Base-by-base conservation (phyloP, 2,113 vertebrate species). In the Silurus glanis region DNA sequence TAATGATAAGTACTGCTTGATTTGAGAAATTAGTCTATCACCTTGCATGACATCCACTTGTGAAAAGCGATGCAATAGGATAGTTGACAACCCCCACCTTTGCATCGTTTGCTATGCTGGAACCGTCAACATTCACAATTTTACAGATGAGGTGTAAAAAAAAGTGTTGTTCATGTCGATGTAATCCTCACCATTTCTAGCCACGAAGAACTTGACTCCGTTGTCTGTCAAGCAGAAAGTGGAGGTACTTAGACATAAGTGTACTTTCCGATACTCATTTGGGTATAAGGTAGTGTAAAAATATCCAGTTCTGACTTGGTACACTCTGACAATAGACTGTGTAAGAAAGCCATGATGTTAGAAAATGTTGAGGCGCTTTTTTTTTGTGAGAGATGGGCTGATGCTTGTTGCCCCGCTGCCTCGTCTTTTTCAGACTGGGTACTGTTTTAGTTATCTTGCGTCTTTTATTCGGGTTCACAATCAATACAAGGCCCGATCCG, bases 311-410 rank as follows among this genome's bases (percentile, higher is more conserved):
- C 80, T 16, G 56, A 21, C 21, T 82, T 82, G 1, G 19, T 66
- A 61, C 28, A 69, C 9, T 69, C 66, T 69, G 66, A 10, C 1
- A 25, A 69, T 69, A 69, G 66, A 8, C 66, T 69, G 28, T 82
- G 80, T 19, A 66, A 16, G 10, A 82, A 49, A 8, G 80, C 58
- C 80, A 82, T 82, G 58, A 69, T 12, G 25, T 69, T 69, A 69
- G 55, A 69, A 69, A 25, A 69, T 69, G 66, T 69, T 69, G 9
- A n/a, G 21, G n/a, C 7, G 21, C n/a, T 13, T 69, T 69, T 69
- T 25, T 69, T 28, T 69, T 69, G 66, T 69, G n/a, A 37, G 25
- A 25, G 66, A 28, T 9, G 13, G 66, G 8, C 28, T 5, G 25
- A 37, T 9, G n/a, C 66, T 28, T 69, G 25, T 8, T 56, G 55